Base-by-base conservation (phyloP, 2,113 vertebrate species). In the Plecotus auritus region DNA sequence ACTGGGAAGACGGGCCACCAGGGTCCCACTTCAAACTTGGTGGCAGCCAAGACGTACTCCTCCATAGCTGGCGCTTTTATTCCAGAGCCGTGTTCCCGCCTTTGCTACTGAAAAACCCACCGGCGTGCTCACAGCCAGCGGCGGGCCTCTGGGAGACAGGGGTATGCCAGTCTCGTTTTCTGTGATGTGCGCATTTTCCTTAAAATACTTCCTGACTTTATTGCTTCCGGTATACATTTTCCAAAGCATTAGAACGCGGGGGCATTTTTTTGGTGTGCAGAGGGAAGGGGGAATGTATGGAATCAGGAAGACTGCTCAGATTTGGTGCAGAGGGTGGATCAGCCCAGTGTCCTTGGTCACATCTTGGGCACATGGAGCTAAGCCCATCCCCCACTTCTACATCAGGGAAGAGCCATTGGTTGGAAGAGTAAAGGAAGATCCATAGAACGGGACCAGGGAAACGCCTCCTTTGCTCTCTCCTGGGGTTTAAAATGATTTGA, bases 61-160 rank as follows among this genome's bases (percentile, higher is more conserved):
- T 37, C 49, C 2, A 10, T 0, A 17, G 64, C 28, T 23, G 49
- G 28, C 10, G 28, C 37, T 69, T 18, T 40, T 7, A 7, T 7
- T 26, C 20, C 40, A 37, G 37, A 35, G 66, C n/a, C 1, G 0
- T 8, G 30, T 45, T 61, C 40, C 40, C 5, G 18, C 12, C 26
- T 28, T 64, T 32, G 37, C 59, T 40, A 10, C 42, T 85, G 73
- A 64, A 82, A 67, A 61, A 37, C 20, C 28, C 26, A 32, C 83
- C 87, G 13, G 0, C 0, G 26, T 22, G 73, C 10, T 30, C 30
- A 32, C 0, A 12, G 13, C 20, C 28, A 47, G 32, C 16, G 35
- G 40, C 0, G 2, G 16, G 23, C 23, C 56, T 35, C 40, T 37
- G 61, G 35, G 66, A 59, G 26, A 26, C 37, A 11, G 2, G 2